Percentiles rank a stretch among this genome's conserved stretches.
Evolutionary conservation across 2,113 vertebrate genomes (phyloP).

Genomic region (Ivindomyrus marchei): DNA sequence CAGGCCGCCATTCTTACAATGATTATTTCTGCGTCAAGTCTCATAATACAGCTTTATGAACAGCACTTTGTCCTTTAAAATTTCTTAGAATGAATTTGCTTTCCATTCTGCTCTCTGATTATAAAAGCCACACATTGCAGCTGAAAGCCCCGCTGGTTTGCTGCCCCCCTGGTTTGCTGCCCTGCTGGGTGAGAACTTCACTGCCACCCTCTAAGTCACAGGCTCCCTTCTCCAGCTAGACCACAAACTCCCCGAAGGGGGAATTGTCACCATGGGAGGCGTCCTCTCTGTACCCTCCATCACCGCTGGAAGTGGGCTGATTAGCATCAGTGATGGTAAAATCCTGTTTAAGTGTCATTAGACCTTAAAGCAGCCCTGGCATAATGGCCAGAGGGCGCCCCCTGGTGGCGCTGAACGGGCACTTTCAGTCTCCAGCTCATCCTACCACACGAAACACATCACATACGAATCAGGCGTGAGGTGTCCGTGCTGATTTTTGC

Average conservation of each 20-base stretch:
- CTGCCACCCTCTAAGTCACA: too few species aligned
- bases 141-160: not conserved
- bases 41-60: not conserved
- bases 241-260: not conserved
- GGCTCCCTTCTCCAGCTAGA: not conserved
- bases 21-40: not conserved
- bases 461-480: slow-evolving; percentile 20
- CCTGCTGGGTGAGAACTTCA: too few species aligned
- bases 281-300: not conserved
- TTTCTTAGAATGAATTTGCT: not conserved
- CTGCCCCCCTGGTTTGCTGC: too few species aligned
- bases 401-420: slow-evolving; percentile 24
- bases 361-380: slow-evolving; percentile 22
- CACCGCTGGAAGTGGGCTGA: not conserved
- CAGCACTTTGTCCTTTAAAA: not conserved
- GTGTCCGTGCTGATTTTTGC: slow-evolving; percentile 22
- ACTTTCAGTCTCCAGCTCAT: slow-evolving; percentile 27
- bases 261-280: not conserved
- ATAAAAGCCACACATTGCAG: not conserved
- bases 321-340: slow-evolving; percentile 11
- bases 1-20: not conserved
- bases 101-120: not conserved
- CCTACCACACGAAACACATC: slow-evolving; percentile 36
- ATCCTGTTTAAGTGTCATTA: slow-evolving; percentile 26
- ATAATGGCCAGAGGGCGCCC: slow-evolving; percentile 25